Percentiles rank a stretch among this genome's conserved stretches.
Evolutionary conservation across 1,140 invertebrate species (phyloP).

Genomic region (Drosophila sechellia): DNA sequence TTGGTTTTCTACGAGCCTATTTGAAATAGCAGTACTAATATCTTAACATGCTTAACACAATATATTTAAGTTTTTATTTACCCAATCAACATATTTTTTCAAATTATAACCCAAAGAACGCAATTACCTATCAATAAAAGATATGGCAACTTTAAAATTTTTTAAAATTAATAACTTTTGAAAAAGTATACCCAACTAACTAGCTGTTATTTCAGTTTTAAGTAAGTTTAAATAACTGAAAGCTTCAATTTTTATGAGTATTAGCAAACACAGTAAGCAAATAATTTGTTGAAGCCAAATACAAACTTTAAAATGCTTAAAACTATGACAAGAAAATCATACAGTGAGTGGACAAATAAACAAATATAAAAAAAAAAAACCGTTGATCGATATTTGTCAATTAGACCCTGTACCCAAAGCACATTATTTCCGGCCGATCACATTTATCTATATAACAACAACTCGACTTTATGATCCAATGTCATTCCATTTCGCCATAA

Average conservation of each 20-base stretch:
- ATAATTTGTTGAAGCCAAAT: not conserved
- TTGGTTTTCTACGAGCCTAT: too few relatives aligned
- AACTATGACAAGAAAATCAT: not conserved
- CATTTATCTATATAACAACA: conserved; percentile 20
- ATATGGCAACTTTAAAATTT: too few relatives aligned
- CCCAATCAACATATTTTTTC: too few relatives aligned
- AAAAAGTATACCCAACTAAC: too few relatives aligned
- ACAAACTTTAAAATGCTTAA: not conserved
- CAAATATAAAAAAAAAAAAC: not conserved
- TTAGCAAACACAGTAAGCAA: not conserved
- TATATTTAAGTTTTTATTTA: too few relatives aligned
- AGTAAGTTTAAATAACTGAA: not conserved
- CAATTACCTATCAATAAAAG: too few relatives aligned
- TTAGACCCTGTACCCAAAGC: conserved; percentile 2
- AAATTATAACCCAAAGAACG: too few relatives aligned
- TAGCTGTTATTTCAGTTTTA: not conserved
- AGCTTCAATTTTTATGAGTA: not conserved
- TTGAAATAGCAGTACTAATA: too few relatives aligned
- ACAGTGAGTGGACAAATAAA: not conserved
- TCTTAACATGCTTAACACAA: too few relatives aligned
- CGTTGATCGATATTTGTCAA: conserved; percentile 11
- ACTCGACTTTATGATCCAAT: conserved; percentile 36
- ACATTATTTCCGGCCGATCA: conserved; percentile 22
- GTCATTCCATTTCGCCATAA: conserved; percentile 20
- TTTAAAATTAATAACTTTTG: too few relatives aligned